These are phyloP conservation scores for Malurus cyaneus DNA, from an alignment of 2,113 vertebrate genomes.

Conservation along the genomic window DNA sequence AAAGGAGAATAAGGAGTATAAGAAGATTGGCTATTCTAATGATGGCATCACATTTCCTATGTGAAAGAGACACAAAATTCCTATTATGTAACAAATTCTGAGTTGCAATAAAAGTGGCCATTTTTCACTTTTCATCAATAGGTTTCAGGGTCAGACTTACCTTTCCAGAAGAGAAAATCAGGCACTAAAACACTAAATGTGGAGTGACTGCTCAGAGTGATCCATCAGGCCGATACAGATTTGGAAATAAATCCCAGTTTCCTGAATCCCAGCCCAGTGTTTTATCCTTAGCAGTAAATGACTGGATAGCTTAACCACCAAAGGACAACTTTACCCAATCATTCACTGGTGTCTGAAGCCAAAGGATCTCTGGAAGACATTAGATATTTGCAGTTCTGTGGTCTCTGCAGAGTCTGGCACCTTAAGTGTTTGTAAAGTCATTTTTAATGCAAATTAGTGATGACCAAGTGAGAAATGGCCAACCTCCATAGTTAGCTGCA, in stretches of 20 bases:
- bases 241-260: slow-evolving; percentile 16
- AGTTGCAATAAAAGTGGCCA: not conserved
- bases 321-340: not conserved
- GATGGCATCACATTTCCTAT: not conserved
- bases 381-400: not conserved
- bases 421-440: not conserved
- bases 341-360: not conserved
- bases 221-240: not conserved
- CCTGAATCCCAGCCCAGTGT: not conserved
- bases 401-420: not conserved
- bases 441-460: not conserved
- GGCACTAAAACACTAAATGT: not conserved
- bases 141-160: not conserved
- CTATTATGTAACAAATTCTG: not conserved
- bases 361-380: not conserved
- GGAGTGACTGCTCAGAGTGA: not conserved
- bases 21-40: not conserved
- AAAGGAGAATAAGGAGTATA: not conserved
- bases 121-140: not conserved
- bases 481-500: not conserved
- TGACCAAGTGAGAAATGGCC: not conserved
- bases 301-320: not conserved
- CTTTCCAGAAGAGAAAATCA: not conserved
- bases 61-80: not conserved
- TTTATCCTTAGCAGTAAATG: not conserved